phyloP scores from a whole-genome alignment of 1,140 invertebrate genomes.

The Bacillus rossius region DNA sequence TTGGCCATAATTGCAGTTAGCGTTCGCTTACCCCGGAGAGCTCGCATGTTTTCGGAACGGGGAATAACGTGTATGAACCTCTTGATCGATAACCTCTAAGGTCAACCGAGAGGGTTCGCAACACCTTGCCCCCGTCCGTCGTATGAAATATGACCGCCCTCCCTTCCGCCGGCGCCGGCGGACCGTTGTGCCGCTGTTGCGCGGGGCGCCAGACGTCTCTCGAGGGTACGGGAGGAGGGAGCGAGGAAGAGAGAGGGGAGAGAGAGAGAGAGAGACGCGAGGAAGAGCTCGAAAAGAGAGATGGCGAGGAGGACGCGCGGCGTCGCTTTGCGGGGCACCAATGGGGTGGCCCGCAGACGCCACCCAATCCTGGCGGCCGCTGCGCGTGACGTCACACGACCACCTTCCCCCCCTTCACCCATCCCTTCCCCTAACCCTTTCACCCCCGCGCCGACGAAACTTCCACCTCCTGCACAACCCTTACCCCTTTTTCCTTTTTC shows the following conservation, averaged over 20 bases:
- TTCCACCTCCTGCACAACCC: conserved; percentile 3
- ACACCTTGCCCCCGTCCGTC: no score
- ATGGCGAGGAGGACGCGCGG: conserved; percentile 13
- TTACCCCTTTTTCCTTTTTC: background rate
- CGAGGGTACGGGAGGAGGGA: conserved; percentile 1
- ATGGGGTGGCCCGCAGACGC: conserved; percentile 27
- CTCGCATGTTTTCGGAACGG: no score
- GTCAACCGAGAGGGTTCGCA: no score
- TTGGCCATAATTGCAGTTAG: no score
- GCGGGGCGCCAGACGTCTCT: no score
- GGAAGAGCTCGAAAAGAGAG: no score
- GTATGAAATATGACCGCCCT: no score
- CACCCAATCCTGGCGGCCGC: conserved; percentile 10
- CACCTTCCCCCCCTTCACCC: conserved; percentile 8
- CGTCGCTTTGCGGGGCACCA: conserved; percentile 29
- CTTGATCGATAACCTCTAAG: no score
- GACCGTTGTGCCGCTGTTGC: no score
- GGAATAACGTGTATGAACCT: no score
- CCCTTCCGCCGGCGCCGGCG: no score
- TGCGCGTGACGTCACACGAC: conserved; percentile 10
- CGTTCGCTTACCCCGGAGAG: no score
- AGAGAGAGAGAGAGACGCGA: conserved; percentile 11
- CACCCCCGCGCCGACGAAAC: conserved; percentile 14
- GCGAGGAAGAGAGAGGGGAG: conserved; percentile 6
- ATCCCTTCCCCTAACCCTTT: conserved; percentile 10